These are phyloP conservation scores for Spermophilus dauricus DNA, from an alignment of 2,113 vertebrate genomes.

Conservation along the genomic window DNA sequence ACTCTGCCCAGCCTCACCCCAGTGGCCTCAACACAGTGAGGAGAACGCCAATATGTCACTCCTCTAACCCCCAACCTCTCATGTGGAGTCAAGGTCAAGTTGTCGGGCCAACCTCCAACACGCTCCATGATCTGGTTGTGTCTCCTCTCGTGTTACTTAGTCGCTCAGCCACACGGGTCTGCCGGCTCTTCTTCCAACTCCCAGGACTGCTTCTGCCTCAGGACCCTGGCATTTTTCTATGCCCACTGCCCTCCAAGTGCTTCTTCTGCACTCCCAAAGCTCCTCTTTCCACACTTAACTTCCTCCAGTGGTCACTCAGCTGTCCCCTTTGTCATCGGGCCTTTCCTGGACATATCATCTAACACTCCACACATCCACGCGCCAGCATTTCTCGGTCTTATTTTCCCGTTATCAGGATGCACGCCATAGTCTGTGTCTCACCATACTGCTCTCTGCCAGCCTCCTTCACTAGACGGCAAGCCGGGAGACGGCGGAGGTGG, in stretches of 20 bases:
- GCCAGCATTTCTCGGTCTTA: neutral
- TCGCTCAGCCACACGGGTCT: neutral
- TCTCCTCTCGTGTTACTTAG: accelerated
- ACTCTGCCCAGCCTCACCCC: accelerated
- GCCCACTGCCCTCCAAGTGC: accelerated
- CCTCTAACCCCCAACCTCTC: neutral
- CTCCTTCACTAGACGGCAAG: neutral
- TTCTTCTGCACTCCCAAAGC: neutral
- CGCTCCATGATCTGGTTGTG: too few relatives aligned
- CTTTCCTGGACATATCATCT: neutral
- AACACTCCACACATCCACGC: neutral
- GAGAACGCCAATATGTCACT: neutral
- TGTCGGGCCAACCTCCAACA: neutral
- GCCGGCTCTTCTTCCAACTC: neutral
- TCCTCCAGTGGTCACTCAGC: neutral
- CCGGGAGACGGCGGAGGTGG: neutral
- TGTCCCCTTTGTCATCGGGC: neutral
- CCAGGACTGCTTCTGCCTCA: neutral
- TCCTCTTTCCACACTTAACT: neutral
- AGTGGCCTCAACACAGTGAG: neutral
- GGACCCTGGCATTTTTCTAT: neutral
- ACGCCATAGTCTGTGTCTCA: neutral
- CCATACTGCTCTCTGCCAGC: neutral
- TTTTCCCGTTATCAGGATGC: neutral
- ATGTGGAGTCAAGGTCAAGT: neutral